Evolutionary conservation across 2,797 vertebrate genomes (phyloP).

Genomic region (Phyllotis vaccarum): DNA sequence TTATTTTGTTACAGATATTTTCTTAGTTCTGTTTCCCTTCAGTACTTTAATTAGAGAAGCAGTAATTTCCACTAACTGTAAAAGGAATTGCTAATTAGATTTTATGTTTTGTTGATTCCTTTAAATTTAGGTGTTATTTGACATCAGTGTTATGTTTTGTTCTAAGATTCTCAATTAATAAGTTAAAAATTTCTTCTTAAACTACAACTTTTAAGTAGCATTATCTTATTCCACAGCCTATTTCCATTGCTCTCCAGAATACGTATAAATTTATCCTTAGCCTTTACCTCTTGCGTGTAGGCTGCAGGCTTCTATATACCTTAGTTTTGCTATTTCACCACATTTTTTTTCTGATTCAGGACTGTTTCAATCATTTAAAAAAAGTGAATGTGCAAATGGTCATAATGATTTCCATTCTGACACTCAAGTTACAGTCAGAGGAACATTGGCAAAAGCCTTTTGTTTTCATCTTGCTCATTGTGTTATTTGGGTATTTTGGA

Average conservation of each 20-base stretch:
- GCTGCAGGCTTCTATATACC: not conserved
- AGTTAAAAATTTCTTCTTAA: not conserved
- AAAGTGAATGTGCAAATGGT: not conserved
- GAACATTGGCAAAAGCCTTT: no score
- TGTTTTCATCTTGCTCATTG: not conserved
- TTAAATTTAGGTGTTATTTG: slow-evolving; percentile 1
- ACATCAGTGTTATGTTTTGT: not conserved
- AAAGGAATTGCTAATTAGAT: not conserved
- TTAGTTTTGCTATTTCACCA: no score
- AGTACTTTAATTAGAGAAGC: not conserved
- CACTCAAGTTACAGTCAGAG: not conserved
- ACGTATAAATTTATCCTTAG: not conserved
- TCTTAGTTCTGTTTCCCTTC: not conserved
- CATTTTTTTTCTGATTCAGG: not conserved
- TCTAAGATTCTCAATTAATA: not conserved
- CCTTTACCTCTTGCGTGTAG: not conserved
- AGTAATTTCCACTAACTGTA: not conserved
- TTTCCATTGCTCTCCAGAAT: not conserved
- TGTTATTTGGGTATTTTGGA: not conserved
- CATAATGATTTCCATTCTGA: not conserved
- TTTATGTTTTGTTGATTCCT: not conserved
- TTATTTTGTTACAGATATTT: not conserved
- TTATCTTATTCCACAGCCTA: not conserved
- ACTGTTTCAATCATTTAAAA: not conserved
- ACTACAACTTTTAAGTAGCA: not conserved